Evolutionary conservation across 2,113 vertebrate genomes (phyloP).

Genomic region (Mobula birostris): DNA sequence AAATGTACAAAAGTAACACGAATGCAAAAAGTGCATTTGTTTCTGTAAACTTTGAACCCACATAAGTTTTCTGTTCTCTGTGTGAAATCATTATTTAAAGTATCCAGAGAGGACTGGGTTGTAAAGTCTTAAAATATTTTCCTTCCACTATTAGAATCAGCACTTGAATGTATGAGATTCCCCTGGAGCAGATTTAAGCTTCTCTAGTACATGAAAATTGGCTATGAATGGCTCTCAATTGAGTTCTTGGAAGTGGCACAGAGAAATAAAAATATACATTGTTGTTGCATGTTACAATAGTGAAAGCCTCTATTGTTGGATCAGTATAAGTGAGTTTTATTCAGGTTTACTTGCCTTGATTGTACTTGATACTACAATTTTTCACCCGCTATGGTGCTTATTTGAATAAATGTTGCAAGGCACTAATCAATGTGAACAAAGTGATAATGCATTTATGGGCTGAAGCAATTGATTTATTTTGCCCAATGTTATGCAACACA

Average conservation of each 20-base stretch:
- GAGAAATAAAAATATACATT: neutral
- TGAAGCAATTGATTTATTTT: neutral
- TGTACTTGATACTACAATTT: conserved; percentile 1
- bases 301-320: neutral
- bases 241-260: neutral
- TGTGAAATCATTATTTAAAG: neutral
- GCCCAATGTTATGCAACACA: neutral
- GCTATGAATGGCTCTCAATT: neutral
- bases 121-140: neutral
- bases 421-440: neutral
- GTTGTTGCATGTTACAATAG: neutral
- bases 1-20: neutral
- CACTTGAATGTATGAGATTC: neutral
- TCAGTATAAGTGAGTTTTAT: neutral
- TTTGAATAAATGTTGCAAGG: neutral
- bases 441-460: neutral
- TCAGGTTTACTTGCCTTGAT: neutral
- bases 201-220: no score
- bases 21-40: neutral
- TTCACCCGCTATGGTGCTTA: neutral
- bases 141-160: neutral
- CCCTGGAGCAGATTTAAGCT: neutral
- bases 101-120: neutral
- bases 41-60: neutral
- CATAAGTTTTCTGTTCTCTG: neutral